Evolutionary conservation across 2,113 vertebrate genomes (phyloP).

Genomic region (Willisornis vidua): DNA sequence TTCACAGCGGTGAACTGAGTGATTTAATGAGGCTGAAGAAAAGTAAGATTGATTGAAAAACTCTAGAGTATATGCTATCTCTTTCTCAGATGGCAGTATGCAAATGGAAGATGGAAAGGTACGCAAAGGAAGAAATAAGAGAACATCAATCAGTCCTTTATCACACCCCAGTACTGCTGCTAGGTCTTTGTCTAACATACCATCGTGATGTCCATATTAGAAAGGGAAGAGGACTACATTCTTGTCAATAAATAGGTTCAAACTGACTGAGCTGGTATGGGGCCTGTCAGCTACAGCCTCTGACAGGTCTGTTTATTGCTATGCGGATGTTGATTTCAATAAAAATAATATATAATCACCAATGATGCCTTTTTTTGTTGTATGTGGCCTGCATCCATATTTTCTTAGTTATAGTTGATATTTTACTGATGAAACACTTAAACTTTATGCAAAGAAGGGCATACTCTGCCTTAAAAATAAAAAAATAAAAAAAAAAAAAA

Average conservation of each 20-base stretch:
- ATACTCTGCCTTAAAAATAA: not conserved
- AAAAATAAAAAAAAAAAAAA: too few relatives aligned
- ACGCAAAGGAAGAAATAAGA: slow-evolving; percentile 48
- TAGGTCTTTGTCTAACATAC: not conserved
- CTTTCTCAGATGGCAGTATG: not conserved
- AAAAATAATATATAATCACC: not conserved
- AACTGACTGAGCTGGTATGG: not conserved
- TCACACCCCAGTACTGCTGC: not conserved
- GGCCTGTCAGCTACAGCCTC: not conserved
- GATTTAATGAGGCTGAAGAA: slow-evolving; percentile 67
- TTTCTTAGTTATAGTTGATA: not conserved
- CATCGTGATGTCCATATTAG: not conserved
- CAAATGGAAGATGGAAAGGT: slow-evolving; percentile 25
- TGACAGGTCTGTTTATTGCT: not conserved
- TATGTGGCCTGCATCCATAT: not conserved
- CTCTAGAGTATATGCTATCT: not conserved
- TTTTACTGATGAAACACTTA: not conserved
- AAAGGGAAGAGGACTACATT: not conserved
- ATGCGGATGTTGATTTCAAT: not conserved
- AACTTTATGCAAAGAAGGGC: not conserved
- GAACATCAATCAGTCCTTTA: slow-evolving; percentile 33
- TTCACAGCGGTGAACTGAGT: slow-evolving; percentile 59
- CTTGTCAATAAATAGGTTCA: not conserved
- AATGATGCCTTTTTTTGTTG: not conserved
- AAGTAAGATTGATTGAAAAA: slow-evolving; percentile 65